Base-by-base conservation (phyloP, 2,113 vertebrate species). In the Phasianus colchicus region DNA sequence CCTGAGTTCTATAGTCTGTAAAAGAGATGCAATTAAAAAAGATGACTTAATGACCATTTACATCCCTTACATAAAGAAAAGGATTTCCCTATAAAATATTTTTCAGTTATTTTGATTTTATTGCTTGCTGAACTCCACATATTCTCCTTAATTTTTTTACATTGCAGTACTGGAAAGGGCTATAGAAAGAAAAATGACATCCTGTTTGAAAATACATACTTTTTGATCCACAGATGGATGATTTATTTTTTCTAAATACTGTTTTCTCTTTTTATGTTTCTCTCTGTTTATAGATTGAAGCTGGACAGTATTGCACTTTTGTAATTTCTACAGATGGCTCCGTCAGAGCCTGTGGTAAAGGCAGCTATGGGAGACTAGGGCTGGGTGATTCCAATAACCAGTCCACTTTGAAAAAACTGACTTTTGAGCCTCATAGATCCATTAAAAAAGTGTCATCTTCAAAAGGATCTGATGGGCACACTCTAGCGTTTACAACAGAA, bases 381-480 rank as follows among this genome's bases (percentile, higher is more conserved):
- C 96, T 98, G 58, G 98, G 98, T 64, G 98, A 98, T 88, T 98
- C 98, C 89, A 98, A 98, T 91, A 98, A 98, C 96, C 98, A 98
- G 58, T 98, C 98, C 27, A 98, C 98, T n/a, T 67, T 98, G 96
- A 98, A 98, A 96, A 98, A 98, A 90, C 79, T 98, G 92, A 98
- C 98, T 48, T 98, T 98, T 95, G 98, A 98, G 86, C 98, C 98
- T 92, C 98, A 98, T 34, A 97, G 98, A 13, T 98, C 98, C 47
- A 98, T 98, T 96, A 98, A 98, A 90, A 98, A 98, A 72, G 98
- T 98, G 60, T 98, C 98, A 2, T 98, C 98, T 75, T 98, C 98
- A 42, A 98, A 98, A 97, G 98, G 98, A 90, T 98, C 98, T n/a
- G 98, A 98, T 93, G 98, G 98, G 66, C 98, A 98, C 79, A 98